Percentiles rank a stretch among this genome's conserved stretches.
Conservation (phyloP, 2,888 invertebrate species). For the Drosophila formosana region DNA sequence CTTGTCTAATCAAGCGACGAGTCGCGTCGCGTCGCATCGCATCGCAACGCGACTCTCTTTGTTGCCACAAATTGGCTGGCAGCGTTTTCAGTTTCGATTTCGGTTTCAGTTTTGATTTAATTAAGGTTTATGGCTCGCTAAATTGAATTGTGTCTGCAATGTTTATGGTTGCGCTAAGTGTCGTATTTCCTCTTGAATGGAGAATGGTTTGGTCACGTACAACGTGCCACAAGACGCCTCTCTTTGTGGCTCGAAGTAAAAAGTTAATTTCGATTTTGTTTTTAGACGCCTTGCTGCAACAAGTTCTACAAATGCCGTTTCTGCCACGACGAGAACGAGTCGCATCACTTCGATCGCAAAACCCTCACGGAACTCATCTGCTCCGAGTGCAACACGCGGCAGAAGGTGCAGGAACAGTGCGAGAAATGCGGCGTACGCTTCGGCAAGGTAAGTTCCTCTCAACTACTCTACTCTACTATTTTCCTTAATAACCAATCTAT, state of each 20-base stretch:
- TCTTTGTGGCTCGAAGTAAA: slow-evolving; percentile 23
- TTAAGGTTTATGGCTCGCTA: slow-evolving; percentile 48
- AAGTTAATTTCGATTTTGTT: slow-evolving; percentile 28
- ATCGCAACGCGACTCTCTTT: slow-evolving; percentile 11
- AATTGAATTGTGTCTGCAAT: slow-evolving; percentile 48
- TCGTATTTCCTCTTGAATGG: not conserved
- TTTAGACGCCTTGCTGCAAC: slow-evolving; percentile 94
- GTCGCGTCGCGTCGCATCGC: no score
- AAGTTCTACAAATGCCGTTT: slow-evolving; percentile 95
- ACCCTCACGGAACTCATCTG: slow-evolving; percentile 94
- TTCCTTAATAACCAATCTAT: not conserved
- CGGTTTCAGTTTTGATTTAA: slow-evolving; percentile 51
- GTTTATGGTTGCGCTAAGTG: slow-evolving; percentile 59
- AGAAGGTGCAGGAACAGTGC: slow-evolving; percentile 92
- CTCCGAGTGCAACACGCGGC: slow-evolving; percentile 91
- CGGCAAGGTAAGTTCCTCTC: slow-evolving; percentile 88
- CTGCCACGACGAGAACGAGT: slow-evolving; percentile 95
- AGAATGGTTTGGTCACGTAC: slow-evolving; percentile 19
- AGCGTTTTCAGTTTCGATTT: slow-evolving; percentile 7
- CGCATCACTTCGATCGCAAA: slow-evolving; percentile 93
- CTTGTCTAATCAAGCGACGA: slow-evolving; percentile 48
- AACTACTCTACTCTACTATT: not conserved
- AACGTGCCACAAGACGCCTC: not conserved
- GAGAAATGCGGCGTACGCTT: slow-evolving; percentile 91
- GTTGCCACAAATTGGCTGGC: slow-evolving; percentile 17